Conservation (phyloP, 2,888 invertebrate species). For the Choristoneura rosaceana region DNA sequence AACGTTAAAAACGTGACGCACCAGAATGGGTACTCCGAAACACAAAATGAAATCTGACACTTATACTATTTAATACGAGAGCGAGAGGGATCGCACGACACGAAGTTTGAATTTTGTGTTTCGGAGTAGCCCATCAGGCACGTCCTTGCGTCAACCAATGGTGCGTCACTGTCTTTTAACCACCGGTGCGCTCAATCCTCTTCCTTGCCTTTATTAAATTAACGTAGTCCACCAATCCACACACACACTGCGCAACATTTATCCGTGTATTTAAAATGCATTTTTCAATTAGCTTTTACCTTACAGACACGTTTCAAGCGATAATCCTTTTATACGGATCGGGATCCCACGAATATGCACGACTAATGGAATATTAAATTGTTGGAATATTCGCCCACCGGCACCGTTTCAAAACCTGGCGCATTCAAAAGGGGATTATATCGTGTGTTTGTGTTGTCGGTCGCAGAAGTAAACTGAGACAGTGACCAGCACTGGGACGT, state of each 20-base stretch:
- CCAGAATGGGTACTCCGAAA: no score
- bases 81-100: no score
- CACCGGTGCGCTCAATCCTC: no score
- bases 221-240: neutral
- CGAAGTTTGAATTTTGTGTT: no score
- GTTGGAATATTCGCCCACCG: neutral
- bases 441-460: neutral
- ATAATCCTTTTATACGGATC: constrained; percentile 25
- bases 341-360: constrained; percentile 9
- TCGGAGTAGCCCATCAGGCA: no score
- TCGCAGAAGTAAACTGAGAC: neutral
- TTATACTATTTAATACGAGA: no score
- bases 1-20: no score
- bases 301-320: constrained; percentile 1
- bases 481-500: no score
- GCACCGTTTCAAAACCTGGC: neutral
- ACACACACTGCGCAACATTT: neutral
- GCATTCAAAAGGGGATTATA: neutral
- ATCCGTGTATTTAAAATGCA: constrained; percentile 10
- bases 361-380: constrained; percentile 31
- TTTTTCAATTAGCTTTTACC: constrained; percentile 22
- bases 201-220: neutral
- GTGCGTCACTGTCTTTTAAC: no score
- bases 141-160: no score
- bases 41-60: no score